Evolutionary conservation across 2,113 vertebrate species (phyloP), one percentile per base, ranked within the genome.

Genomic region (Hucho hucho): DNA sequence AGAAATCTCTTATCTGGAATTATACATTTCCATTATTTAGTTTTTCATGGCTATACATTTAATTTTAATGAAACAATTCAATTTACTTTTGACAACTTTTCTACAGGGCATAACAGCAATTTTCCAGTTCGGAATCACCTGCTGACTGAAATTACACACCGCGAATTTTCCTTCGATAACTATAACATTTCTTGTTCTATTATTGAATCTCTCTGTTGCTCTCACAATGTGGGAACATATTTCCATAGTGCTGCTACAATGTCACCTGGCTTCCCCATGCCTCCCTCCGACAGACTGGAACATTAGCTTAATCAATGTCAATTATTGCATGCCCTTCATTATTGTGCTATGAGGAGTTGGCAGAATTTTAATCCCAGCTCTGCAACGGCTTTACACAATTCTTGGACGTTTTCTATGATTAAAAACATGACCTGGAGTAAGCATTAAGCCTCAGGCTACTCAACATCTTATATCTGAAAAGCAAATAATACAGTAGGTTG

Each of bases 261-360:
- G 87, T 88, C 80, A 89, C 85, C 89, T 87, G 86, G 70, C 80
- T 75, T 81, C 66, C 18, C 12, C 81, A 75, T 81, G 76, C 14
- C 49, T 53, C 16, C 49, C 77, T 78, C 81, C 26, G 28, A 67
- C 63, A 74, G 87, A 84, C 84, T 74, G 84, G 84, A 92, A 87
- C 90, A 90, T 91, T 90, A 89, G 83, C 84, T 91, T 88, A 91
- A 90, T 92, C 90, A 91, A 91, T 92, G 90, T 85, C 84, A 84
- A 91, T 92, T 92, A 92, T 91, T 90, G 78, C 78, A 74, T 81
- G 75, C 76, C 83, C 84, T 89, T 87, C 77, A 90, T 89, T 92
- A 91, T 86, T 90, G 83, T 83, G 53, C 78, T 84, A 81, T 76
- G 73, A 89, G 83, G 75, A 86, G 81, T 86, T 80, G 83, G 86